These are phyloP conservation scores for Lasiurus cinereus DNA, from an alignment of 2,113 vertebrate genomes.

Conservation along the genomic window DNA sequence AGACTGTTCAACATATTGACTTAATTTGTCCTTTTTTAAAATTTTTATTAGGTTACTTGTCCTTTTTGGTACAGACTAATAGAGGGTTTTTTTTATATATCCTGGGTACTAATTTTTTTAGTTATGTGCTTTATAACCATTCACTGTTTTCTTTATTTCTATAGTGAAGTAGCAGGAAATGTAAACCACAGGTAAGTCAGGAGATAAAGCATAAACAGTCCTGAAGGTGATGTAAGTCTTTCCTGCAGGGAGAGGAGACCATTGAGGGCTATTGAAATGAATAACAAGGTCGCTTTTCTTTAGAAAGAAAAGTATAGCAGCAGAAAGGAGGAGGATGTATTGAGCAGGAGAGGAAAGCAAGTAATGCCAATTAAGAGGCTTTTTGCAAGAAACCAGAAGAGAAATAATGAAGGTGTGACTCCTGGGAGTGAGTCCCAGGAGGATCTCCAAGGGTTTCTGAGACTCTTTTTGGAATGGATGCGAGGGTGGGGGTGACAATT, in stretches of 20 bases:
- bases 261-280: background rate
- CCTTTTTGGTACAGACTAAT: background rate
- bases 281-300: background rate
- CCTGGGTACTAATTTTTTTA: background rate
- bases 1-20: background rate
- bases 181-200: background rate
- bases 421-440: background rate
- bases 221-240: no score
- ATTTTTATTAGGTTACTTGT: background rate
- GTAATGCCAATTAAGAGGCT: background rate
- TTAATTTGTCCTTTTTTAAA: background rate
- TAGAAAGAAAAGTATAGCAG: background rate
- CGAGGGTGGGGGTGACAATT: background rate
- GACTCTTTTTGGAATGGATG: background rate
- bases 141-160: background rate
- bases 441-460: background rate
- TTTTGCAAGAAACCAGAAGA: background rate
- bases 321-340: background rate
- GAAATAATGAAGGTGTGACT: background rate
- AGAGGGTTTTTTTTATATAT: background rate
- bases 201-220: background rate
- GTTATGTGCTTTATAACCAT: background rate
- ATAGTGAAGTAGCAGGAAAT: background rate
- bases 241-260: background rate
- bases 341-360: background rate